These are phyloP conservation scores for Penaeus vannamei DNA, from an alignment of 1,140 invertebrate genomes.

Conservation along the genomic window DNA sequence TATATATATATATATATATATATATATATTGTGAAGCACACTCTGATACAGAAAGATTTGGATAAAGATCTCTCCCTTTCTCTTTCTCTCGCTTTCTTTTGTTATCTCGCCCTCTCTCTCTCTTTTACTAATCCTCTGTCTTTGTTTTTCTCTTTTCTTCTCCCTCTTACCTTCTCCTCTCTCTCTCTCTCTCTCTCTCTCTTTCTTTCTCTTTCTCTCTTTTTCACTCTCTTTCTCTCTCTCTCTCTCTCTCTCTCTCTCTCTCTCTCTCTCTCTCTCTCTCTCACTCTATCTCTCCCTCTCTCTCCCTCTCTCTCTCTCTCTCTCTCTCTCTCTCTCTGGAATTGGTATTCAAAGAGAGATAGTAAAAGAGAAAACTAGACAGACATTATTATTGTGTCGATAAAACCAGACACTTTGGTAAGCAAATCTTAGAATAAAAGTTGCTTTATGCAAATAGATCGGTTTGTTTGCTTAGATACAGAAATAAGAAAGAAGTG, in stretches of 20 bases:
- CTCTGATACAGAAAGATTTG: too few species aligned
- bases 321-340: background rate
- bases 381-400: too few species aligned
- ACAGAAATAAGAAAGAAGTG: background rate
- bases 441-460: too few species aligned
- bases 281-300: background rate
- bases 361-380: too few species aligned
- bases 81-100: background rate
- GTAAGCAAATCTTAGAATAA: too few species aligned
- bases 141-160: background rate
- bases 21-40: too few species aligned
- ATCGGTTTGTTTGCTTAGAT: background rate
- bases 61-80: too few species aligned
- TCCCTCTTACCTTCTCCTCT: background rate
- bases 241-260: slow-evolving; percentile 4
- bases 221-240: background rate
- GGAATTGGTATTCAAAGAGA: too few species aligned
- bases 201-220: background rate
- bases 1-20: too few species aligned
- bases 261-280: slow-evolving; percentile 13
- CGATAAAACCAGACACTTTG: too few species aligned
- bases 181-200: background rate
- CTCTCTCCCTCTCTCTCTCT: background rate
- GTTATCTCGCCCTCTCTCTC: background rate
- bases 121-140: slow-evolving; percentile 5